Conservation (phyloP, 2,888 invertebrate species). For the Temnothorax rugatulus region DNA sequence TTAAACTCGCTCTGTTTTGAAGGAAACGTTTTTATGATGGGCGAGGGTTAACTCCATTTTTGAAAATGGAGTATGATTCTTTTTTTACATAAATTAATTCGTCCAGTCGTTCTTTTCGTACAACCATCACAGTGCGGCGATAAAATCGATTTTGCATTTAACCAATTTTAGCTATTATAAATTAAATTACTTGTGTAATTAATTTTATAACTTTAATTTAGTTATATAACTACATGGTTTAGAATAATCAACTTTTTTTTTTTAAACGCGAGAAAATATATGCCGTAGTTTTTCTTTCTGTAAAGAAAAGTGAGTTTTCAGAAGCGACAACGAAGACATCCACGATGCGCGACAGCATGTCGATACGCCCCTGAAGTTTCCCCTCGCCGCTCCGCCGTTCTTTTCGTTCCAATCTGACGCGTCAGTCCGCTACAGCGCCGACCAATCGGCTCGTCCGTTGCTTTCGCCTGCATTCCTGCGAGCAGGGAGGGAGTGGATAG, state of each 20-base stretch:
- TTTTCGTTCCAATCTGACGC: conserved; percentile 49
- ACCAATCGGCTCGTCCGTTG: conserved; percentile 64
- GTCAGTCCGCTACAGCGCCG: conserved; percentile 63
- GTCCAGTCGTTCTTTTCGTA: background rate
- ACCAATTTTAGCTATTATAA: background rate
- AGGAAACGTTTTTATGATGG: background rate
- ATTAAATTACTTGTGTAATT: background rate
- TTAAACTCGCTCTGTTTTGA: background rate
- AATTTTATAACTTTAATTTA: background rate
- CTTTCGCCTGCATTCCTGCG: conserved; percentile 24
- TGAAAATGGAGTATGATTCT: background rate
- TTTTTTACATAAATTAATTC: background rate
- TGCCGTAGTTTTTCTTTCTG: background rate
- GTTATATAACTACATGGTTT: background rate
- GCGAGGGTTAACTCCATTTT: background rate
- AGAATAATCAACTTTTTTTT: background rate
- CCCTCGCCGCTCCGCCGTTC: conserved; percentile 21
- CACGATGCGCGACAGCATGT: too few relatives aligned
- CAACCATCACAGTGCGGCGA: background rate
- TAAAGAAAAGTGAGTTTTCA: too few relatives aligned
- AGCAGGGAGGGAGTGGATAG: background rate
- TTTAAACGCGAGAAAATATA: background rate
- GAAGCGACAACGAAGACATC: background rate
- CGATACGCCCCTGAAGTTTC: conserved; percentile 56
- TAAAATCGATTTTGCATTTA: background rate